Evolutionary conservation across 2,888 invertebrate species (phyloP), one percentile per base, ranked within the genome.

Genomic region (Eupithecia centaureata): DNA sequence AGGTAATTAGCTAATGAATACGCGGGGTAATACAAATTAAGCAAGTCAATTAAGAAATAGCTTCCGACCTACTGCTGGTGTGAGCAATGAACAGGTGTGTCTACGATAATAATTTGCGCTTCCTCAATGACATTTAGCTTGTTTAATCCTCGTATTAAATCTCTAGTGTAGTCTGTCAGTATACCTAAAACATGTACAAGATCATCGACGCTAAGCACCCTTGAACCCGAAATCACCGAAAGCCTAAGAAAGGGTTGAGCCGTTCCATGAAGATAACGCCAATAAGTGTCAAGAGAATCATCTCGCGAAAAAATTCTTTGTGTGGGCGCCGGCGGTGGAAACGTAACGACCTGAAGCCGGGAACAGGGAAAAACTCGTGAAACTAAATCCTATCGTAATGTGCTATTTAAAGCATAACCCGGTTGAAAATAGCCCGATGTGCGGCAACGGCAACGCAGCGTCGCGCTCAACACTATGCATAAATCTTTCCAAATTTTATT

Each of bases 301-400:
- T 85, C 79, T 81, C 78, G 82, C 78, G 81, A 82, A 86, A 86
- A 88, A 87, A 86, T 82, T 84, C 77, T 83, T 78, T 81, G 86
- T 83, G 91, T 91, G 89, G 90, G 90, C 86, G 89, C 80, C 73
- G 85, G 77, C 82, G 82, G 83, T 80, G 81, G 82, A 83, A 85
- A 83, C 85, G 86, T 81, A 84, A 85, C 87, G 81, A 80, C 73
- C 77, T 80, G 85, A 79, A 84, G 88, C 86, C 86, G 87, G 82
- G 87, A 90, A 89, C 87, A 87, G 91, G 90, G 91, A 91, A 92
- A 92, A 93, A 89, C 89, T 90, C 82, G 89, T 92, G 93, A 92
- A 93, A 93, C 92, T 88, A 91, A 92, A 93, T 93, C 88, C 93
- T 92, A 93, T 91, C 92, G 93, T 91, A 90, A 92, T 92, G 87